Conservation (phyloP, 2,113 vertebrate species). For the Galemys pyrenaicus region DNA sequence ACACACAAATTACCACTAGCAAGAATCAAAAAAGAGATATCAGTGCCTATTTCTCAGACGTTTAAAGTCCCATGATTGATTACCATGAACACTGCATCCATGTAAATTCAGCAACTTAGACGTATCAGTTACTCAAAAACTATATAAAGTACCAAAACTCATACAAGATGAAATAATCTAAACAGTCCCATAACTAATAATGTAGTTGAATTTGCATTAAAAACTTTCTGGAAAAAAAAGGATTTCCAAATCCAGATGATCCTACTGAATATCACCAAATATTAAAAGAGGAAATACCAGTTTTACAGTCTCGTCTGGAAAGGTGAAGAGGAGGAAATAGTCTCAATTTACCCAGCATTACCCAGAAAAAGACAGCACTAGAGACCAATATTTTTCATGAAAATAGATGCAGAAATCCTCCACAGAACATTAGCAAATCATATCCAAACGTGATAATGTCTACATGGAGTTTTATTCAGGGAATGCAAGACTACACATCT, state of each 20-base stretch:
- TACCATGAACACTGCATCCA: background rate
- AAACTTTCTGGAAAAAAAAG: background rate
- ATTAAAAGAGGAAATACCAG: background rate
- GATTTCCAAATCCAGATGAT: background rate
- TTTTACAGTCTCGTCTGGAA: background rate
- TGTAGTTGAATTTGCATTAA: background rate
- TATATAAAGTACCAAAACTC: background rate
- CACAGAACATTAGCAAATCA: background rate
- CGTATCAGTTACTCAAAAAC: background rate
- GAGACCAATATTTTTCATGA: background rate
- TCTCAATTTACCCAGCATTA: background rate
- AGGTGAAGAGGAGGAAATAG: background rate
- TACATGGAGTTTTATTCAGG: background rate
- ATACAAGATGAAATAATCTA: background rate
- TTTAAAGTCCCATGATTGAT: background rate
- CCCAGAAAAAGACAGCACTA: background rate
- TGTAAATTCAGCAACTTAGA: background rate
- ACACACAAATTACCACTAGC: background rate
- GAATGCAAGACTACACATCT: background rate
- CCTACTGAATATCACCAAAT: slow-evolving; percentile 9
- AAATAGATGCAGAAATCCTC: background rate
- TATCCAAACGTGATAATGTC: background rate
- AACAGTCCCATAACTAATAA: background rate
- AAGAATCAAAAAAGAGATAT: background rate
- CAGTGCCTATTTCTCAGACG: background rate